Conservation (phyloP, 2,888 invertebrate genomes). For the Masnerella sp. region DNA sequence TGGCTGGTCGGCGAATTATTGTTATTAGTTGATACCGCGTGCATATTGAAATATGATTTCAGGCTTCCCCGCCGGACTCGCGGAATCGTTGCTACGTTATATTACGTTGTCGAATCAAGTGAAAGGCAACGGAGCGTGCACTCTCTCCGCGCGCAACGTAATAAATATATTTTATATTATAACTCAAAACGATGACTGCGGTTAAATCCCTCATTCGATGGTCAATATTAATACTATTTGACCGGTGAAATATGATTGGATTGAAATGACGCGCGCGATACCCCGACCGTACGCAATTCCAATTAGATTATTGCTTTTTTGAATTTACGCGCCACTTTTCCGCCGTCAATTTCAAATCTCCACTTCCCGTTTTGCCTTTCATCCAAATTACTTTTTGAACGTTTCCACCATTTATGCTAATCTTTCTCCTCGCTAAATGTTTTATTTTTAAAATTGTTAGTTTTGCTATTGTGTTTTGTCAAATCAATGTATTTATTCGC, state of each 20-base stretch:
- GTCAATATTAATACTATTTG: constrained; percentile 43
- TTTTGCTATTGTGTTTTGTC: too few relatives aligned
- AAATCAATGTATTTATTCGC: too few relatives aligned
- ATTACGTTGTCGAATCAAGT: constrained; percentile 48
- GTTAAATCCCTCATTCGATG: constrained; percentile 32
- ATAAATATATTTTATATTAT: constrained; percentile 54
- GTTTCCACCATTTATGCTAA: too few relatives aligned
- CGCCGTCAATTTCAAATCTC: not conserved
- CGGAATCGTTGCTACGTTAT: constrained; percentile 43
- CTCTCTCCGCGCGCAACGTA: constrained; percentile 12
- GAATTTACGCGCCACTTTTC: not conserved
- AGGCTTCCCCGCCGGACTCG: constrained; percentile 24
- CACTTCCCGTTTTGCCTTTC: not conserved
- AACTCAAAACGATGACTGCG: constrained; percentile 46
- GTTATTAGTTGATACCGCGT: constrained; percentile 59
- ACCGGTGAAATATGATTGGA: constrained; percentile 30
- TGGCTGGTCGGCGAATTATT: constrained; percentile 56
- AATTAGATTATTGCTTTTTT: constrained; percentile 5
- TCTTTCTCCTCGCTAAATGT: too few relatives aligned
- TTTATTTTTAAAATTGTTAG: too few relatives aligned
- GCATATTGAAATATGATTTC: constrained; percentile 59
- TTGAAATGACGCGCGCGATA: constrained; percentile 16
- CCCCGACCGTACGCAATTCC: constrained; percentile 2
- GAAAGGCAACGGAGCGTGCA: constrained; percentile 45
- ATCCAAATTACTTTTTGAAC: not conserved